Evolutionary conservation across 30 jellyfish, hydroid and myxozoan genomes (phyloP).

Genomic region (Mastigias papua): DNA sequence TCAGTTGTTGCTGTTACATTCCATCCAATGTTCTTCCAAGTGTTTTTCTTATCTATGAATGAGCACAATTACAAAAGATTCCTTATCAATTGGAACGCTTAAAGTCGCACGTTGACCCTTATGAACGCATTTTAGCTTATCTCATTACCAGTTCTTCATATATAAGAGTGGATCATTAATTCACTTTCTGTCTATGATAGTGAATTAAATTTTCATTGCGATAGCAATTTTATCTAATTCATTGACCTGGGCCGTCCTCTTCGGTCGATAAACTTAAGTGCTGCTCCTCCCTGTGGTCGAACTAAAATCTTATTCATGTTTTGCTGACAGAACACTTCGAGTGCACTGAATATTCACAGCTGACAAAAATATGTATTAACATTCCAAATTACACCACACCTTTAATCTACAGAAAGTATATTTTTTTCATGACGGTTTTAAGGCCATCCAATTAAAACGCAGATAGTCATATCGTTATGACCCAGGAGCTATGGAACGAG

Average conservation of each 20-base stretch:
- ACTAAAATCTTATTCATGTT: neutral
- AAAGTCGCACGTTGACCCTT: neutral
- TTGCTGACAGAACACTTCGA: neutral
- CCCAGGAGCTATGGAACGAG: neutral
- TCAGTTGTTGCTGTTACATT: neutral
- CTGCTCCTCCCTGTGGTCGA: conserved; percentile 24
- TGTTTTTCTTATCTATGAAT: neutral
- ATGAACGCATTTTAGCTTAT: neutral
- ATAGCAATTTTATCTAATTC: conserved; percentile 5
- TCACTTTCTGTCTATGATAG: neutral
- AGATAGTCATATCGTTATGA: neutral
- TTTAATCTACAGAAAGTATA: neutral
- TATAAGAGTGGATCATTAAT: neutral
- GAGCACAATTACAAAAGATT: neutral
- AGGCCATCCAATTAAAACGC: neutral
- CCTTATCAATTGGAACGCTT: too few relatives aligned
- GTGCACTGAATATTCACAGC: neutral
- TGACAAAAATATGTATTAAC: neutral
- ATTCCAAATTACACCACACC: conserved; percentile 7
- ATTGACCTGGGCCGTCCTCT: conserved; percentile 23
- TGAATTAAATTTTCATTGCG: neutral
- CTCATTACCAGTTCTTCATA: neutral
- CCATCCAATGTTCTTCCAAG: neutral
- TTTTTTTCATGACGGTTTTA: neutral
- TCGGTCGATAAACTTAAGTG: conserved; percentile 2